Base-by-base conservation (phyloP, 2,113 vertebrate species). In the Seriola dumerili region DNA sequence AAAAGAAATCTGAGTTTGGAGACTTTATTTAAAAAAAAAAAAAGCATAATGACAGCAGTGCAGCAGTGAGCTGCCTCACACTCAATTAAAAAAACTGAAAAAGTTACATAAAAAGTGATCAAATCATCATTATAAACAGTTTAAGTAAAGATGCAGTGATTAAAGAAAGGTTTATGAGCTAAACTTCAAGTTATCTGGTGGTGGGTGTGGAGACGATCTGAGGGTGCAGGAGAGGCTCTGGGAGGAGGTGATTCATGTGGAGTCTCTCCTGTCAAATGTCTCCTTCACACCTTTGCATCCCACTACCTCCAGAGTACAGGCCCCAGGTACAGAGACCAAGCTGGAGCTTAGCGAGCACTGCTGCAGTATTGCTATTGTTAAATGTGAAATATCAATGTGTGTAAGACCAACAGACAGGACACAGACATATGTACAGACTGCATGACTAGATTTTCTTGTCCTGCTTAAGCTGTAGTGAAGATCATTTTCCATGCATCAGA, bases 21-120 rank as follows among this genome's bases (percentile, higher is more conserved):
- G 16, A 6, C 54, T 86, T 88, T 85, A 80, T 86, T 88, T 72
- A 5, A 14, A 72, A 80, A 65, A 50, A 52, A 14, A 72, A 80
- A 65, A 50, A 10, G 46, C 55, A 63, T 23, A 42, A 54, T 13
- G 16, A 64, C 58, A 72, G 19, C 1, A 44, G 12, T 55, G 4
- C 42, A 73, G 61, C 3, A 78, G 46, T 23, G 8, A 32, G 54
- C 65, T 40, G 55, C 54, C 73, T 59, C 17, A 17, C 54, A 65
- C 38, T 63, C 11, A 13, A 5, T 57, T 16, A 36, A 75, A 34
- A 73, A 73, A 73, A 38, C 9, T 23, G 4, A 57, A 55, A 54
- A 62, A 71, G 14, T 23, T 34, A 1, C 17, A 55, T 32, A 80
- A 76, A 58, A 3, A 1, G 52, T 34, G 4, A 76, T 29, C 3